A percentile compares a stretch with the other conserved stretches of the same genome.
phyloP scores from a whole-genome alignment of 2,113 vertebrate genomes.

The Cephalopholis sonnerati region DNA sequence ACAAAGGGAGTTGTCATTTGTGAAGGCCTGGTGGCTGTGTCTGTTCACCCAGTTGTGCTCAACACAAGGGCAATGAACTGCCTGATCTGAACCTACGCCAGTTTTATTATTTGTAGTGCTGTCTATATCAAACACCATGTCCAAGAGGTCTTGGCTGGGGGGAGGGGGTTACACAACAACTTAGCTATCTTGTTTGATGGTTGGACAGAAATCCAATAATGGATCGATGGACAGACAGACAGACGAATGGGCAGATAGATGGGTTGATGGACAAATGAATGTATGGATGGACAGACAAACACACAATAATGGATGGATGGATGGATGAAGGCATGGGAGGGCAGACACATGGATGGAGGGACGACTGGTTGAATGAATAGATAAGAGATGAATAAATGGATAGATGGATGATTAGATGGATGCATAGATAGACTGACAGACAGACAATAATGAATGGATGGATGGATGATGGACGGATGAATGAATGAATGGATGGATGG shows the following conservation, averaged over 20 bases:
- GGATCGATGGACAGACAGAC: neutral
- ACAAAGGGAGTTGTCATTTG: neutral
- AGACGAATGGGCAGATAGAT: neutral
- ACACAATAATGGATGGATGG: too few relatives aligned
- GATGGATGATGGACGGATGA: neutral
- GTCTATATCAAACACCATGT: neutral
- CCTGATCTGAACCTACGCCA: neutral
- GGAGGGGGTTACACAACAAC: neutral
- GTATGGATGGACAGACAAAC: too few relatives aligned
- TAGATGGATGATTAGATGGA: too few relatives aligned
- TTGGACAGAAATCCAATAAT: neutral
- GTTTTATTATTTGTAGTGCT: neutral
- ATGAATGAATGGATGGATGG: too few relatives aligned
- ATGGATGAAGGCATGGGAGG: neutral
- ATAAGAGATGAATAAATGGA: neutral
- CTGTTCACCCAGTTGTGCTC: neutral
- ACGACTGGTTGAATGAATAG: neutral
- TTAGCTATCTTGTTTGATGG: neutral
- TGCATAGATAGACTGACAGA: neutral
- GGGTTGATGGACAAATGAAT: neutral
- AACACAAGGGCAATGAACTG: neutral
- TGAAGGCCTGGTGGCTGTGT: neutral
- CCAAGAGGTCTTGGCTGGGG: neutral
- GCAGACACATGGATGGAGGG: neutral
- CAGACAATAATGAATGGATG: neutral